These are phyloP conservation scores for Anoplius nigerrimus DNA, from an alignment of 2,888 invertebrate genomes.

Conservation along the genomic window DNA sequence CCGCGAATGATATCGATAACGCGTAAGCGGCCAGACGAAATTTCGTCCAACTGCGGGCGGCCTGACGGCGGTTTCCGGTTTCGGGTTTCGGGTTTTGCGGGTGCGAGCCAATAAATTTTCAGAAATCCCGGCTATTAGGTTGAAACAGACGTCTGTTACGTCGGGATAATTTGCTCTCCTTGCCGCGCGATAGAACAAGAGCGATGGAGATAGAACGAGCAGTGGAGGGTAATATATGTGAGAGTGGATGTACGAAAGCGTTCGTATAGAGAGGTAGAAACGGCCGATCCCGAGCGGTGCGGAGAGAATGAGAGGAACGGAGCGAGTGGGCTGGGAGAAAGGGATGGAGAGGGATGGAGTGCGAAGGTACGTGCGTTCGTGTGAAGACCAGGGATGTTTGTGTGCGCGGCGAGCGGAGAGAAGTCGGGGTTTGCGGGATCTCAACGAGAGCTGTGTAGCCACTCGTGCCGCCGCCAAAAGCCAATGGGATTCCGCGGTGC, in stretches of 20 bases:
- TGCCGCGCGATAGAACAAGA: conserved; percentile 28
- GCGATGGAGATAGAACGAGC: conserved; percentile 7
- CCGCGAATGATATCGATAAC: conserved; percentile 30
- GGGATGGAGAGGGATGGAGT: not conserved
- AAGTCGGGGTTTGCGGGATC: conserved; percentile 24
- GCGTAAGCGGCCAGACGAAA: conserved; percentile 21
- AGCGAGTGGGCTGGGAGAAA: too few species aligned
- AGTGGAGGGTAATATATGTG: not conserved
- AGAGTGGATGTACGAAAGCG: conserved; percentile 3
- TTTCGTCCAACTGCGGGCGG: conserved; percentile 15
- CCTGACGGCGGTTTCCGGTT: conserved; percentile 10
- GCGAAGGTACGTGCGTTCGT: not conserved
- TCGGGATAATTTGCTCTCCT: conserved; percentile 60
- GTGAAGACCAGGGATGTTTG: conserved; percentile 10
- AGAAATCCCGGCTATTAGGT: conserved; percentile 61
- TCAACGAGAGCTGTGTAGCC: conserved; percentile 31
- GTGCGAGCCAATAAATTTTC: conserved; percentile 58
- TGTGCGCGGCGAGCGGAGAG: conserved; percentile 11
- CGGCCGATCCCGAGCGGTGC: not conserved
- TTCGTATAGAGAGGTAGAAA: not conserved
- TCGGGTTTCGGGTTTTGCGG: conserved; percentile 13
- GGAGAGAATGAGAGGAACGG: not conserved
- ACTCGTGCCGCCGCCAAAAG: conserved; percentile 49
- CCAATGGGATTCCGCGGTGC: conserved; percentile 52
- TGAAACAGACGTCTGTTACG: conserved; percentile 29